phyloP scores from a whole-genome alignment of 2,113 vertebrate species.

The Chaetorhynchus papuensis region DNA sequence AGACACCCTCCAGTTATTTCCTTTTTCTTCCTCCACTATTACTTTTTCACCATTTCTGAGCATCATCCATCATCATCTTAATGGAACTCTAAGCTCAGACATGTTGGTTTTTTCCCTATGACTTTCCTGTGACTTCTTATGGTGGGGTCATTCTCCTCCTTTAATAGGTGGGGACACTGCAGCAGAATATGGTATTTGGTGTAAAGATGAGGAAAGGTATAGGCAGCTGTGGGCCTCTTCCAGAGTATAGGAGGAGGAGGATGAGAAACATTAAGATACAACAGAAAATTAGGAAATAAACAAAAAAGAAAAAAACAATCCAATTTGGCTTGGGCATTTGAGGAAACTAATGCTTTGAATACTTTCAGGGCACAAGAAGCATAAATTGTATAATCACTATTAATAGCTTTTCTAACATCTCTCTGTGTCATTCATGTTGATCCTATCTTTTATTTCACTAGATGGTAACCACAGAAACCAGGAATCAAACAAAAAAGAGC shows the following conservation, averaged over 20 bases:
- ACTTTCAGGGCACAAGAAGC: neutral
- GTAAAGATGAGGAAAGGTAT: neutral
- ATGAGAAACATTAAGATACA: neutral
- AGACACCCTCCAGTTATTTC: neutral
- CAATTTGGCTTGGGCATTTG: neutral
- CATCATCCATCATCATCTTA: neutral
- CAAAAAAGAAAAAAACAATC: neutral
- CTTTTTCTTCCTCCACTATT: neutral
- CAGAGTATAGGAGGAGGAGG: neutral
- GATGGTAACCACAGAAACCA: conserved; percentile 2
- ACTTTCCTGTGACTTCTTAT: neutral
- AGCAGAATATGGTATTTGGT: neutral
- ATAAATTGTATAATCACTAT: neutral
- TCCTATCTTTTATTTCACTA: neutral
- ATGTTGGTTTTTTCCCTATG: neutral
- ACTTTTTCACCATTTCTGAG: neutral
- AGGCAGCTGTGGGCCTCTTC: neutral
- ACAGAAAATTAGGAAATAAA: neutral
- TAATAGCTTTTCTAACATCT: neutral
- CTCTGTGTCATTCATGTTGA: neutral
- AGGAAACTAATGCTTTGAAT: neutral
- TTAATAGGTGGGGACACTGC: neutral
- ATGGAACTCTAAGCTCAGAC: neutral
- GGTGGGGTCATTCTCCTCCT: neutral
- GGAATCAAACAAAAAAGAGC: neutral